These are phyloP conservation scores for Callyntrura sp. DNA, from an alignment of 2,888 invertebrate species.

Conservation along the genomic window DNA sequence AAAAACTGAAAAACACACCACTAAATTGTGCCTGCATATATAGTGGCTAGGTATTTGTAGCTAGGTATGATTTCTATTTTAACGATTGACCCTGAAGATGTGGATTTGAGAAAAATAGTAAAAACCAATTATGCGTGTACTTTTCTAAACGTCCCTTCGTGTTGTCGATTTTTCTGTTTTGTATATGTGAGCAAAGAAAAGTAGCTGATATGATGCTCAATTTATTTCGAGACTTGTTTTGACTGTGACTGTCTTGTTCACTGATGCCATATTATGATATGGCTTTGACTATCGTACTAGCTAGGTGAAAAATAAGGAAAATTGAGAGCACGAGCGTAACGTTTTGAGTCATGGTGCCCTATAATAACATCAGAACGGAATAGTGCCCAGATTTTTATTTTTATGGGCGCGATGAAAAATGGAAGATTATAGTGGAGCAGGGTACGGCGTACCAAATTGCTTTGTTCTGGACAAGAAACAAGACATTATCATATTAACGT, in stretches of 20 bases:
- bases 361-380: background rate
- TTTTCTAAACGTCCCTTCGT: background rate
- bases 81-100: conserved; percentile 54
- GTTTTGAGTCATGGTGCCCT: conserved; percentile 19
- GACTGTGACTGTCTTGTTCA: conserved; percentile 7
- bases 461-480: conserved; percentile 1
- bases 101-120: background rate
- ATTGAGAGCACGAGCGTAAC: conserved; percentile 78
- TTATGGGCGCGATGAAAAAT: conserved; percentile 3
- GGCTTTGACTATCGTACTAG: too few species aligned
- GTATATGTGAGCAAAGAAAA: background rate
- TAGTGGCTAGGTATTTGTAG: too few species aligned
- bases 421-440: background rate
- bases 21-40: too few species aligned
- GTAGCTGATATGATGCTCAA: background rate
- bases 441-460: background rate
- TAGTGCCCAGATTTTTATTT: background rate
- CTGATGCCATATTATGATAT: conserved; percentile 31
- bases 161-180: background rate
- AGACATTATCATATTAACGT: background rate
- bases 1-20: conserved; percentile 1
- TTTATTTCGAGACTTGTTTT: background rate
- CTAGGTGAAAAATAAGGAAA: conserved; percentile 36
- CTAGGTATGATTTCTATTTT: too few species aligned
- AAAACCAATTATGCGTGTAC: conserved; percentile 23